Conservation (phyloP, 1,140 invertebrate species). For the Drosophila carrolli region DNA sequence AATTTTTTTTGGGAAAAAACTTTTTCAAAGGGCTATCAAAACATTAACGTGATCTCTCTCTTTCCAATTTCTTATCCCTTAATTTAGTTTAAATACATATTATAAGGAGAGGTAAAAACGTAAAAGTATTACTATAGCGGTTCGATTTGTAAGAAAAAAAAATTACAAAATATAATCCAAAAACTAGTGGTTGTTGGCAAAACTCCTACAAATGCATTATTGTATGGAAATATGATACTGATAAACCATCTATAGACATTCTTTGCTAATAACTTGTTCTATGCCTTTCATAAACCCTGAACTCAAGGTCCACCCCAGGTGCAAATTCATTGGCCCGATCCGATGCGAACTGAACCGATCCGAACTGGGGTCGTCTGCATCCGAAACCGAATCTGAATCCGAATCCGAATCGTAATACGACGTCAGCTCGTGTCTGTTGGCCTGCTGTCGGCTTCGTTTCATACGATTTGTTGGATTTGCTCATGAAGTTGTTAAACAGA, state of each 20-base stretch:
- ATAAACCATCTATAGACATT: not conserved
- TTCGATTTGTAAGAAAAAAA: too few relatives aligned
- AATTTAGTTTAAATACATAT: too few relatives aligned
- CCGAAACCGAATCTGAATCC: constrained; percentile 25
- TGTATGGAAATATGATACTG: too few relatives aligned
- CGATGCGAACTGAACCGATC: constrained; percentile 37
- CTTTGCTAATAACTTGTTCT: not conserved
- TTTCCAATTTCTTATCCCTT: too few relatives aligned
- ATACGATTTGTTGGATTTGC: constrained; percentile 84
- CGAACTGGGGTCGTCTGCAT: constrained; percentile 41
- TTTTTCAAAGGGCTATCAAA: too few relatives aligned
- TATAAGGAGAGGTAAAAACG: too few relatives aligned
- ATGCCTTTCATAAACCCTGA: not conserved
- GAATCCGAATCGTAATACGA: constrained; percentile 35
- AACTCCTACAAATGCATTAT: too few relatives aligned
- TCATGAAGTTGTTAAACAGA: constrained; percentile 85
- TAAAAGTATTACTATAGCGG: too few relatives aligned
- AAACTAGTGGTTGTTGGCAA: too few relatives aligned
- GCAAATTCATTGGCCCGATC: constrained; percentile 46
- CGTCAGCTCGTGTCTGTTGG: constrained; percentile 36
- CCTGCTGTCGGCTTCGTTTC: constrained; percentile 63
- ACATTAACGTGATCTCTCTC: too few relatives aligned
- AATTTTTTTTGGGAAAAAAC: too few relatives aligned
- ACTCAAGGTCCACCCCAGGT: constrained; percentile 19
- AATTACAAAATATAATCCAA: too few relatives aligned